Percentiles rank a stretch among this genome's conserved stretches.
phyloP scores from a whole-genome alignment of 2,888 invertebrate species.

The Orchestes rusci region DNA sequence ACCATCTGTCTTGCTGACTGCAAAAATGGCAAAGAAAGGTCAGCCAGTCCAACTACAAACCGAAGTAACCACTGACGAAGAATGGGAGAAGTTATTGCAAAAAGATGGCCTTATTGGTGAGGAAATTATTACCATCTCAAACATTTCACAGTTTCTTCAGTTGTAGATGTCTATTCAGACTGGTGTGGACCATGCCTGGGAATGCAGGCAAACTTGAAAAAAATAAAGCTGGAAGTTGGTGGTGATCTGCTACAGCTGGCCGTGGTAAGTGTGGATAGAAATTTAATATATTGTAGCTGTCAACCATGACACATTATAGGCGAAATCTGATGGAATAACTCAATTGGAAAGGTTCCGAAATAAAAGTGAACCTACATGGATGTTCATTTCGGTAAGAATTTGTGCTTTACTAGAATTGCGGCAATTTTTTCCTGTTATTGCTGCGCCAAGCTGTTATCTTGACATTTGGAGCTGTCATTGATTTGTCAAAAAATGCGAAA shows the following conservation, averaged over 20 bases:
- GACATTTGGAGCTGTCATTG: too few species aligned
- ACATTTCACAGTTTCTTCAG: conserved; percentile 44
- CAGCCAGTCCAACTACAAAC: conserved; percentile 69
- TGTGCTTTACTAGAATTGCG: neutral
- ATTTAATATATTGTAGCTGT: conserved; percentile 2
- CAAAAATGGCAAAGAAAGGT: conserved; percentile 64
- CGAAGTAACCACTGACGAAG: conserved; percentile 77
- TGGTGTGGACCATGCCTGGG: conserved; percentile 89
- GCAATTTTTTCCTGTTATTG: too few species aligned
- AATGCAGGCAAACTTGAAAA: conserved; percentile 76
- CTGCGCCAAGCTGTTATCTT: too few species aligned
- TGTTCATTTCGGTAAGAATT: conserved; percentile 68
- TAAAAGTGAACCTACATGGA: conserved; percentile 84
- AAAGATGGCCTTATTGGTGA: conserved; percentile 70
- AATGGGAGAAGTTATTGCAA: conserved; percentile 71
- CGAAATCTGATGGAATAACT: conserved; percentile 69
- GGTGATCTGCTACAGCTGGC: conserved; percentile 76
- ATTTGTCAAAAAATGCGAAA: too few species aligned
- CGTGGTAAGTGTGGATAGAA: conserved; percentile 48
- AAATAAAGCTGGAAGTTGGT: conserved; percentile 80
- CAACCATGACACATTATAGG: conserved; percentile 49
- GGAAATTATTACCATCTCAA: conserved; percentile 25
- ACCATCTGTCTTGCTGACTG: too few species aligned
- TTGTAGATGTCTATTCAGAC: conserved; percentile 81
- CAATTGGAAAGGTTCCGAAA: conserved; percentile 68